Percentiles rank a stretch among this genome's conserved stretches.
phyloP scores from a whole-genome alignment of 2,888 invertebrate species.

The Caenorhabditis plicata region DNA sequence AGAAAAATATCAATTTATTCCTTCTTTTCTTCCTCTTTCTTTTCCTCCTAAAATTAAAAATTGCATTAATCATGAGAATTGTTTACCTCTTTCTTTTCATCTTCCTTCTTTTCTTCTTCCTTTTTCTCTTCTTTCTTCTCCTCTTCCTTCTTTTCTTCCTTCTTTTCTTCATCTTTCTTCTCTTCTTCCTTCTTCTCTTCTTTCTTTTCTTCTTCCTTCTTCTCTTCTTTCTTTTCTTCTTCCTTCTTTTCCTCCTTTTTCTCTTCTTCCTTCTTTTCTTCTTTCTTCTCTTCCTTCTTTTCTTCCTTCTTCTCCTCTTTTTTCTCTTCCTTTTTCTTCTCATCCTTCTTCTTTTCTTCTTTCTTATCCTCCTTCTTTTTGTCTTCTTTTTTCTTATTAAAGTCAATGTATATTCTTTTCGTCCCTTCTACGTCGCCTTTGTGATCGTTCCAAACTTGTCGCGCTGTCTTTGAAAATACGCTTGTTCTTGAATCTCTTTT shows the following conservation, averaged over 20 bases:
- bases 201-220: conserved; percentile 25
- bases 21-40: too few species aligned
- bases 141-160: conserved; percentile 9
- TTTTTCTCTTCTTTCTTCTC: conserved; percentile 5
- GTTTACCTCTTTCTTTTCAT: not conserved
- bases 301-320: conserved; percentile 5
- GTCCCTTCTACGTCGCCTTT: conserved; percentile 41
- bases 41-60: too few species aligned
- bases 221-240: conserved; percentile 20
- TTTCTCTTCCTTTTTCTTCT: conserved; percentile 8
- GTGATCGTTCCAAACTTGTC: conserved; percentile 37
- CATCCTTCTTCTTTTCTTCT: conserved; percentile 13
- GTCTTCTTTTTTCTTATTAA: conserved; percentile 41
- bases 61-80: not conserved
- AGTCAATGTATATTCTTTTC: conserved; percentile 47
- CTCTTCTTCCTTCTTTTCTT: conserved; percentile 13
- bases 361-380: conserved; percentile 4
- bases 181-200: conserved; percentile 26
- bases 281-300: conserved; percentile 8
- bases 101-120: not conserved
- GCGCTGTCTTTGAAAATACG: conserved; percentile 8
- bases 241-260: conserved; percentile 27
- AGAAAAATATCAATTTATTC: too few species aligned
- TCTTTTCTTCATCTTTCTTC: conserved; percentile 13
- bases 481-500: not conserved